Evolutionary conservation across 2,113 vertebrate species (phyloP).

Genomic region (Crotalus viridis): DNA sequence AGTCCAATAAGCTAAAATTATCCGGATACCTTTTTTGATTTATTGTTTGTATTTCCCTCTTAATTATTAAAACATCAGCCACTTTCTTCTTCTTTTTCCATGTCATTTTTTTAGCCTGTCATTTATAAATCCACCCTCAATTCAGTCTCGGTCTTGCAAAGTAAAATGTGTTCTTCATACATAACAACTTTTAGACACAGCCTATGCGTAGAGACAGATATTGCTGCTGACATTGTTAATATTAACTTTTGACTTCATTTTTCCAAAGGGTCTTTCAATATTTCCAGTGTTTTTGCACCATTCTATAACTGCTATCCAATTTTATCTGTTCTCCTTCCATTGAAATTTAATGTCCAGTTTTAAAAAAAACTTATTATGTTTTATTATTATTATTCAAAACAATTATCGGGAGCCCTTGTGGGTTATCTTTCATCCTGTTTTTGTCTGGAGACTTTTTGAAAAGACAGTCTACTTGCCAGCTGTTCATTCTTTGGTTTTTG

Average conservation of each 20-base stretch:
- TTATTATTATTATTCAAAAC: not conserved
- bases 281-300: not conserved
- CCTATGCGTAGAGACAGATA: not conserved
- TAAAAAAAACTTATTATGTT: not conserved
- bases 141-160: not conserved
- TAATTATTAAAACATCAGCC: not conserved
- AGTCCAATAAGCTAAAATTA: not conserved
- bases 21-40: not conserved
- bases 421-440: not conserved
- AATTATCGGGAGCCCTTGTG: not conserved
- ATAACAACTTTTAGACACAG: not conserved
- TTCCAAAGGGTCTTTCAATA: not conserved
- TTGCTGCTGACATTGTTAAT: not conserved
- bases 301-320: not conserved
- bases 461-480: not conserved
- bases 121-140: not conserved
- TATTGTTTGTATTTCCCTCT: not conserved
- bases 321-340: not conserved
- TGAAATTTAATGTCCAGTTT: not conserved
- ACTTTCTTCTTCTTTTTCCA: not conserved
- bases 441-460: not conserved
- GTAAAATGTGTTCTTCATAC: not conserved
- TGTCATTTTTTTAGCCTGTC: not conserved
- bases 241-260: not conserved
- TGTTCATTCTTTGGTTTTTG: not conserved